These are phyloP conservation scores for Yasuhikotakia modesta DNA, from an alignment of 2,797 vertebrate species.

Conservation along the genomic window DNA sequence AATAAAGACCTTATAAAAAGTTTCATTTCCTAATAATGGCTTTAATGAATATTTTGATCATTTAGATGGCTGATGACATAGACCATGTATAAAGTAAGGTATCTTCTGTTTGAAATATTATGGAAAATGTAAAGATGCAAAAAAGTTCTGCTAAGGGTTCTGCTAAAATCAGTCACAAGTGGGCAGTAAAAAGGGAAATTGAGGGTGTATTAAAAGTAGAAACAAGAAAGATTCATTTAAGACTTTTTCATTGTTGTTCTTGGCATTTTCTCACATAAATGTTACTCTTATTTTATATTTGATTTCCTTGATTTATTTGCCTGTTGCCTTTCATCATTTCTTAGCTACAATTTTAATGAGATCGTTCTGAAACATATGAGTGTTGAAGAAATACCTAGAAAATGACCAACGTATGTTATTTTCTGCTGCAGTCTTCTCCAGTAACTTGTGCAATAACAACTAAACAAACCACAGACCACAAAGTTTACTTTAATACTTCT, in stretches of 20 bases:
- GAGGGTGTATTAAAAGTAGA: not conserved
- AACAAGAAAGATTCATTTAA: conserved; percentile 28
- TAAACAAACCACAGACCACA: conserved; percentile 57
- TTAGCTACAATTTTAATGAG: conserved; percentile 19
- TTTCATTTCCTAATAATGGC: not conserved
- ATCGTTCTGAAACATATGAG: conserved; percentile 10
- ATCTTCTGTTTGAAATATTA: not conserved
- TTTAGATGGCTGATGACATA: conserved; percentile 17
- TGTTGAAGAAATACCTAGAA: conserved; percentile 39
- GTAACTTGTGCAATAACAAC: conserved; percentile 41
- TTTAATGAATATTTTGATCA: not conserved
- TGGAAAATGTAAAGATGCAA: conserved; percentile 24
- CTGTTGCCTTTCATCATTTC: not conserved
- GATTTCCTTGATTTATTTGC: not conserved
- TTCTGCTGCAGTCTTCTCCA: conserved; percentile 15
- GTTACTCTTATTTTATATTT: not conserved
- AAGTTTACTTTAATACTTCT: conserved; percentile 49
- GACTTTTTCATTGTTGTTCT: not conserved
- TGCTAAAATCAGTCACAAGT: conserved; percentile 45
- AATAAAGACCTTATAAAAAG: not conserved
- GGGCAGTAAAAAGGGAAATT: conserved; percentile 46
- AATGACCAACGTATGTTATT: conserved; percentile 25
- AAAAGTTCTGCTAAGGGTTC: no score
- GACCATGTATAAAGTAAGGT: not conserved
- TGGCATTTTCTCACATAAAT: not conserved